These are phyloP conservation scores for Cassiopea andromeda DNA, from an alignment of 30 jellyfish, hydroid and myxozoan species.

Conservation along the genomic window DNA sequence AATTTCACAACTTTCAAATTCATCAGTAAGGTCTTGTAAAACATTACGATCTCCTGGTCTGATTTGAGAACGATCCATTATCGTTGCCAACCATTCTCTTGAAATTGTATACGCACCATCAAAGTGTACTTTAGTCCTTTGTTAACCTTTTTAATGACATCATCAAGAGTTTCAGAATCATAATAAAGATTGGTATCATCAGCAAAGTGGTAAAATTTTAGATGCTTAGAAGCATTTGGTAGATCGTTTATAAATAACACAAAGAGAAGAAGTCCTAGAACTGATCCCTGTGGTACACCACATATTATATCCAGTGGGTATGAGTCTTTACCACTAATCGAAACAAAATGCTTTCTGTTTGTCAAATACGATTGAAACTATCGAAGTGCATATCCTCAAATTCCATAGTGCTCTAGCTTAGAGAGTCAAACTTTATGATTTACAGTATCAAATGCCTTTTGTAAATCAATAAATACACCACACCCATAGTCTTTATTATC, in stretches of 20 bases:
- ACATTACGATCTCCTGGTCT: constrained; percentile 32
- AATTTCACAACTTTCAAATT: constrained; percentile 36
- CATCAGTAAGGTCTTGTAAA: constrained; percentile 41
- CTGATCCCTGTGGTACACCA: constrained; percentile 34
- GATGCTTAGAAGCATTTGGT: constrained; percentile 36
- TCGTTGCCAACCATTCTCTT: constrained; percentile 19
- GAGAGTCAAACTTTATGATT: not conserved
- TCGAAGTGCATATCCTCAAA: constrained; percentile 12
- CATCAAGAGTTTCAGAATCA: constrained; percentile 21
- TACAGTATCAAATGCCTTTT: constrained; percentile 12
- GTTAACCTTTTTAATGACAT: constrained; percentile 11
- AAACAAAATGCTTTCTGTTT: constrained; percentile 13
- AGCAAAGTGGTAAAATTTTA: constrained; percentile 37
- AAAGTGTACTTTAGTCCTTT: constrained; percentile 19
- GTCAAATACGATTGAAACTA: constrained; percentile 23
- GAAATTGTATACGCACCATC: constrained; percentile 23
- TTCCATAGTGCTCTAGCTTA: constrained; percentile 19
- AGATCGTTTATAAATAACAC: constrained; percentile 28
- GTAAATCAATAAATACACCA: constrained; percentile 33
- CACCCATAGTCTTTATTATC: constrained; percentile 22
- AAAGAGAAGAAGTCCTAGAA: constrained; percentile 6
- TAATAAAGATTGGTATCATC: constrained; percentile 53
- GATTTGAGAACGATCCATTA: constrained; percentile 1
- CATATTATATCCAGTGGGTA: constrained; percentile 10
- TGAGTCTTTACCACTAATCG: constrained; percentile 24